These are phyloP conservation scores for Paramisgurnus dabryanus DNA, from an alignment of 2,113 vertebrate species.

Conservation along the genomic window DNA sequence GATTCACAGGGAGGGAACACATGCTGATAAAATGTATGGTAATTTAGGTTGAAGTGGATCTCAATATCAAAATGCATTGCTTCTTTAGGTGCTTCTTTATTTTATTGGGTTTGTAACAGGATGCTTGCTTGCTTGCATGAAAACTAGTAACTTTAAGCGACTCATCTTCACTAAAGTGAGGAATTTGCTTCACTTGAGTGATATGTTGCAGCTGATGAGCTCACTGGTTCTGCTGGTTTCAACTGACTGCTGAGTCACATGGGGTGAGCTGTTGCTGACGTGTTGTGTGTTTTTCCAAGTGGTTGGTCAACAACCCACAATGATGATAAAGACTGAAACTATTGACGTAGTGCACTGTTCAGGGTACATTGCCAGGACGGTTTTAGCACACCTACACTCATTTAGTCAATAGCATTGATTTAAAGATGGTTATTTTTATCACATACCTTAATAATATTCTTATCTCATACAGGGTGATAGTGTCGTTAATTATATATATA, in stretches of 20 bases:
- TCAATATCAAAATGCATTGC: no score
- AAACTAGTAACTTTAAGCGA: not conserved
- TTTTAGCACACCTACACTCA: not conserved
- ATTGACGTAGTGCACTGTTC: not conserved
- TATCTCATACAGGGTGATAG: not conserved
- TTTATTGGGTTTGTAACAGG: not conserved
- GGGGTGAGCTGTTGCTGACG: constrained; percentile 18
- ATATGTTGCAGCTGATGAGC: constrained; percentile 42
- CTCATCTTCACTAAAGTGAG: no score
- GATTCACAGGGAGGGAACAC: no score
- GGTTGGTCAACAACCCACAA: not conserved
- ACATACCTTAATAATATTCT: not conserved
- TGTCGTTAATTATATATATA: not conserved
- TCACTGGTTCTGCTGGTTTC: constrained; percentile 31
- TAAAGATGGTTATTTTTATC: not conserved
- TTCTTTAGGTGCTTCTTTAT: not conserved
- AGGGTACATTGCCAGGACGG: not conserved
- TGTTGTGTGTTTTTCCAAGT: constrained; percentile 55
- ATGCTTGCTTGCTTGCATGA: not conserved
- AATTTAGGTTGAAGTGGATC: no score
- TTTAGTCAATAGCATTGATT: not conserved
- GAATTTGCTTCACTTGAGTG: constrained; percentile 20
- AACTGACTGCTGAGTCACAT: constrained; percentile 49
- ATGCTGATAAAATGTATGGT: no score
- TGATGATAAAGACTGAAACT: not conserved